Base-by-base conservation (phyloP, 2,113 vertebrate genomes). In the Pelodiscus sinensis region DNA sequence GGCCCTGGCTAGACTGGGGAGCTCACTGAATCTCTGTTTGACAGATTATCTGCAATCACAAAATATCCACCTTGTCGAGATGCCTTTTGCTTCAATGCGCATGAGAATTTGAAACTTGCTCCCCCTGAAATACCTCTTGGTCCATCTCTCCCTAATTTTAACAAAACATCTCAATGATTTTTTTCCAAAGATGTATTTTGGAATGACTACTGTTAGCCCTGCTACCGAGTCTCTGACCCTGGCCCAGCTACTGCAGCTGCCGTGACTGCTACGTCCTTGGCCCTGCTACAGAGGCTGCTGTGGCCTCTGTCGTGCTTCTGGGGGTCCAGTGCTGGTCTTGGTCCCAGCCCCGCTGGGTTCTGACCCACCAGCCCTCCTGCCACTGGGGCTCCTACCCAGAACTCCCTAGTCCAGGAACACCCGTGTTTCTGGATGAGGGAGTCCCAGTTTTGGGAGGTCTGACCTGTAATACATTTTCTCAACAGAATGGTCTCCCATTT, bases 71-170 rank as follows among this genome's bases (percentile, higher is more conserved):
- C 38, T 44, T 38, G 81, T 62, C 82, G 87, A 68, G n/a, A 62
- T 24, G 58, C 6, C 58, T 62, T 62, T 77, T 55, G 25, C 44
- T 24, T 18, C 14, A 4, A 21, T 85, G 77, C 7, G 3, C 83
- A 44, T 6, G 52, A 5, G 44, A 29, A 5, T 25, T 3, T 12
- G 2, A 79, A 35, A 52, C 81, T 44, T 92, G 78, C 19, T 9
- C 0, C 0, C 38, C 55, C 79, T 1, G 0, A 18, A 27, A 1
- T 35, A 24, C 10, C 25, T n/a, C 22, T 79, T n/a, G 84, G 6
- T 56, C 38, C 65, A 50, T 14, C 73, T 81, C 31, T 86, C 14
- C 14, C 13, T 86, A 27, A 4, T 51, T 68, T 71, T 81, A 2
- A 86, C 50, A 86, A 86, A 95, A 84, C 87, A 82, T 85, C 90